phyloP scores from a whole-genome alignment of 2,888 invertebrate species.

The Cataglyphis livida region DNA sequence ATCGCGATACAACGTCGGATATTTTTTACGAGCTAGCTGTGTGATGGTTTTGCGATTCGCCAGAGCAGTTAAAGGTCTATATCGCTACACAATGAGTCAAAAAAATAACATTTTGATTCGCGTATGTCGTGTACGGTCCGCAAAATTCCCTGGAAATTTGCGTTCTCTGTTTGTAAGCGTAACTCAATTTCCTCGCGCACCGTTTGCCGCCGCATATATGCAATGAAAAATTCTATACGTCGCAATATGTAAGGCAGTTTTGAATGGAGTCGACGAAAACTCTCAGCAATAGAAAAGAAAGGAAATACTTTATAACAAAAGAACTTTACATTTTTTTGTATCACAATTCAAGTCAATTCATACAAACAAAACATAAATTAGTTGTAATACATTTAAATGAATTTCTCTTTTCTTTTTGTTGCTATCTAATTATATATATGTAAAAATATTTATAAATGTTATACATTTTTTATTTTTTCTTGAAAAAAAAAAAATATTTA shows the following conservation, averaged over 20 bases:
- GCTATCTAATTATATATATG: not conserved
- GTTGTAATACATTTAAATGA: not conserved
- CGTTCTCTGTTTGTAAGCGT: constrained; percentile 47
- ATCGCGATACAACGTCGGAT: not conserved
- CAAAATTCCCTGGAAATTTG: constrained; percentile 35
- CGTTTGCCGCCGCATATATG: constrained; percentile 36
- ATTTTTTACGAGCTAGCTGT: constrained; percentile 16
- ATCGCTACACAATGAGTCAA: constrained; percentile 29
- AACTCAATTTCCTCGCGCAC: constrained; percentile 39
- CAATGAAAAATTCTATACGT: constrained; percentile 34
- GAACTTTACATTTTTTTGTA: not conserved
- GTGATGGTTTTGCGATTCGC: constrained; percentile 21
- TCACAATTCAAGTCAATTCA: not conserved
- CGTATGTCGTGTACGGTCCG: constrained; percentile 21
- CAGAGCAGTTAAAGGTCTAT: constrained; percentile 26
- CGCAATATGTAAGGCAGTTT: not conserved
- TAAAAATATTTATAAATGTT: not conserved
- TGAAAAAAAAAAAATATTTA: not conserved
- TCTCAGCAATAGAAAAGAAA: not conserved
- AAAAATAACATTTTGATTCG: constrained; percentile 48
- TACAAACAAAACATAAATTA: not conserved
- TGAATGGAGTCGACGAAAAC: constrained; percentile 4
- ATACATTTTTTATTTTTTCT: not conserved
- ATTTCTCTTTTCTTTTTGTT: not conserved
- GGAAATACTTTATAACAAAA: constrained; percentile 14